These are phyloP conservation scores for Neoaliturus tenellus DNA, from an alignment of 2,888 invertebrate species.

Conservation along the genomic window DNA sequence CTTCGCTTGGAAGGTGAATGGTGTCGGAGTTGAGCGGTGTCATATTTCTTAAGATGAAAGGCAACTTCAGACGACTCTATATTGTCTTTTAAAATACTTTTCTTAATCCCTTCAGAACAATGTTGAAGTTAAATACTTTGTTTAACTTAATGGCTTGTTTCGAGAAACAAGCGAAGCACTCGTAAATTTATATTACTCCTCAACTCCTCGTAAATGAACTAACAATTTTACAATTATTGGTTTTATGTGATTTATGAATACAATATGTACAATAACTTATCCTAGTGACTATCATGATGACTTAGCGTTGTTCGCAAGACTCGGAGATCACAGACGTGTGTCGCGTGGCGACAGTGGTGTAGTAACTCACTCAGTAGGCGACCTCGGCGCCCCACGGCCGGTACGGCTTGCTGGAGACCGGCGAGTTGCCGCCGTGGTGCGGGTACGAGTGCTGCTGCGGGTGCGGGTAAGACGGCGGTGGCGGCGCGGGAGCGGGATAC, in stretches of 20 bases:
- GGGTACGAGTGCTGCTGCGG: slow-evolving; percentile 72
- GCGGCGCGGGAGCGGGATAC: slow-evolving; percentile 63
- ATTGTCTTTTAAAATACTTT: too few relatives aligned
- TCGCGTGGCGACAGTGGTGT: not conserved
- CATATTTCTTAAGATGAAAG: not conserved
- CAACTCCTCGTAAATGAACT: too few relatives aligned
- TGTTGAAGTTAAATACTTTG: too few relatives aligned
- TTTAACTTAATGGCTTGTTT: too few relatives aligned
- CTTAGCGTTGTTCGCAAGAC: not conserved
- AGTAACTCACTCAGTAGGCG: slow-evolving; percentile 88
- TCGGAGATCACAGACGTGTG: not conserved
- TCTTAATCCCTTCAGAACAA: too few relatives aligned
- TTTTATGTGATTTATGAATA: too few relatives aligned
- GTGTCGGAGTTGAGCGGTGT: not conserved
- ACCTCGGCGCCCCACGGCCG: slow-evolving; percentile 98
- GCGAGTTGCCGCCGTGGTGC: slow-evolving; percentile 70
- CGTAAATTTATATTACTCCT: too few relatives aligned
- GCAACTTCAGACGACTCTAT: not conserved
- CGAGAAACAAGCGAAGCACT: too few relatives aligned
- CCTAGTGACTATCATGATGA: slow-evolving; percentile 30
- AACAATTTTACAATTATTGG: too few relatives aligned
- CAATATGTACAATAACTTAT: not conserved
- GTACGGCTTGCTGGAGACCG: slow-evolving; percentile 86
- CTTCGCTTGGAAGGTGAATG: not conserved
- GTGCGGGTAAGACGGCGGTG: slow-evolving; percentile 69